A percentile compares a stretch with the other conserved stretches of the same genome.
These are phyloP conservation scores for Macaria liturata DNA, from an alignment of 2,888 invertebrate species.

Conservation along the genomic window DNA sequence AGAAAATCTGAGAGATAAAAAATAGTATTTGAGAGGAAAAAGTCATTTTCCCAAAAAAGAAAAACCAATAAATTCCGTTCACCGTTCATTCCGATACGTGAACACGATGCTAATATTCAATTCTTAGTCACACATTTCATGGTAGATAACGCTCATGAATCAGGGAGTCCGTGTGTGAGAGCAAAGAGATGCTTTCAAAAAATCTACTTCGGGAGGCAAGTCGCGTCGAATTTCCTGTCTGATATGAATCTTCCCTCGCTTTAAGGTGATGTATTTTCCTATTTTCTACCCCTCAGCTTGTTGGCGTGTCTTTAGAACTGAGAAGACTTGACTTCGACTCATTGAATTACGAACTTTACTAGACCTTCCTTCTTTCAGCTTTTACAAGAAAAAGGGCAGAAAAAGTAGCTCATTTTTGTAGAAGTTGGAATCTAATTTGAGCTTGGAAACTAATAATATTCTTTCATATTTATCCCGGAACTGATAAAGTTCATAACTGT, in stretches of 20 bases:
- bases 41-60: neutral
- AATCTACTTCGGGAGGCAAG: slow-evolving; percentile 66
- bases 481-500: no score
- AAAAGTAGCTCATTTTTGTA: no score
- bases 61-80: slow-evolving; percentile 45
- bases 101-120: slow-evolving; percentile 72
- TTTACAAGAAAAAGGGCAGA: no score
- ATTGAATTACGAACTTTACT: slow-evolving; percentile 17
- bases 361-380: neutral
- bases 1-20: no score
- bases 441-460: no score
- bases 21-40: no score
- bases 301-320: slow-evolving; percentile 44
- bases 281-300: slow-evolving; percentile 67
- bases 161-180: slow-evolving; percentile 75
- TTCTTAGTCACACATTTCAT: slow-evolving; percentile 75
- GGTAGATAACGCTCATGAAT: slow-evolving; percentile 82
- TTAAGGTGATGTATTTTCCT: slow-evolving; percentile 83
- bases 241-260: slow-evolving; percentile 83
- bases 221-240: slow-evolving; percentile 79
- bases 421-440: no score
- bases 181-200: slow-evolving; percentile 71
- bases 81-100: slow-evolving; percentile 58
- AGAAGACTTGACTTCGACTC: slow-evolving; percentile 33
- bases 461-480: no score